Conservation (phyloP, 2,888 invertebrate species). For the Cylloceria caligata region DNA sequence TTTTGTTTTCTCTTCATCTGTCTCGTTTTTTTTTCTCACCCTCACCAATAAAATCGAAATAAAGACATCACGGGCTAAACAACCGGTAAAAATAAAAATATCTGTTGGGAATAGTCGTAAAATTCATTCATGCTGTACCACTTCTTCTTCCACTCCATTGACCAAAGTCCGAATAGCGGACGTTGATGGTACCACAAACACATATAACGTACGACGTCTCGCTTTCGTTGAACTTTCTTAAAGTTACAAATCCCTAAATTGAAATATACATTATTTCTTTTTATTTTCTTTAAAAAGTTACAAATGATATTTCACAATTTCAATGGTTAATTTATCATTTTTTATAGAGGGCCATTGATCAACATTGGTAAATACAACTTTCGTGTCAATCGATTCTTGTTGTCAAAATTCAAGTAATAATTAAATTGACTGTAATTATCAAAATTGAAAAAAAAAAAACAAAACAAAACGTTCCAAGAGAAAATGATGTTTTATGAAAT, state of each 20-base stretch:
- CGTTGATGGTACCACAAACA: constrained; percentile 19
- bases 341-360: neutral
- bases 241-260: neutral
- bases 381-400: too few relatives aligned
- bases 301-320: neutral
- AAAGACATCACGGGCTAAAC: constrained; percentile 75
- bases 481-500: neutral
- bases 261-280: neutral
- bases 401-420: neutral
- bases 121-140: constrained; percentile 80
- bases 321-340: neutral
- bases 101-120: constrained; percentile 71
- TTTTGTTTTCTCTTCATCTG: constrained; percentile 33
- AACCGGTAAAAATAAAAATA: constrained; percentile 58
- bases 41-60: constrained; percentile 80
- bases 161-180: constrained; percentile 57
- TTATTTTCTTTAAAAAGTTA: neutral
- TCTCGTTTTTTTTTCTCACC: constrained; percentile 34
- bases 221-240: constrained; percentile 24
- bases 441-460: neutral
- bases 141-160: constrained; percentile 63
- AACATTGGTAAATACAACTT: neutral
- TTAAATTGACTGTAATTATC: neutral
- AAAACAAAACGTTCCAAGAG: neutral
- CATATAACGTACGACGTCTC: constrained; percentile 16